Evolutionary conservation across 2,888 invertebrate species (phyloP).

Genomic region (Ornithoptera alexandrae): DNA sequence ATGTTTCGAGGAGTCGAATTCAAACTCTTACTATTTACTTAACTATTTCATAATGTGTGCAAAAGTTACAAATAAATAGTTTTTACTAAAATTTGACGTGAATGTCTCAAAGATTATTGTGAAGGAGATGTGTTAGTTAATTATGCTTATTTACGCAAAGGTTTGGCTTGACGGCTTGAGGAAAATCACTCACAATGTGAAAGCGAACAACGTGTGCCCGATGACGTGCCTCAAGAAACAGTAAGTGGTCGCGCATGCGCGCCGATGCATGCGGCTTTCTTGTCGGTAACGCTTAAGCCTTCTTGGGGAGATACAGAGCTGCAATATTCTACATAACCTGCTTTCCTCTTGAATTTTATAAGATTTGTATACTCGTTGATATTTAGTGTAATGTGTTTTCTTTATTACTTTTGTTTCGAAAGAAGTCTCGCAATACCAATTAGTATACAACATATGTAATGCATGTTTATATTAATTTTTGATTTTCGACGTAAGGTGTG

Average conservation of each 20-base stretch:
- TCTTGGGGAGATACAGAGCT: background rate
- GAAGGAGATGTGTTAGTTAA: background rate
- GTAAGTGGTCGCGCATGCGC: conserved; percentile 82
- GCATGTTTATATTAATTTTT: conserved; percentile 41
- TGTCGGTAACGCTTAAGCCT: conserved; percentile 4
- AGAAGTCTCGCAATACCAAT: background rate
- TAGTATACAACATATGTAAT: conserved; percentile 26
- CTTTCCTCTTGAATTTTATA: background rate
- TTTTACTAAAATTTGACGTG: too few relatives aligned
- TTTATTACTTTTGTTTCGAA: too few relatives aligned
- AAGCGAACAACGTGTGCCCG: conserved; percentile 99
- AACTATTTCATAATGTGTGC: too few relatives aligned
- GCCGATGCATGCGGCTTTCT: conserved; percentile 44
- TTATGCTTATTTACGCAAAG: conserved; percentile 73
- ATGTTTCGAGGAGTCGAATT: too few relatives aligned
- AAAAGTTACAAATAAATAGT: too few relatives aligned
- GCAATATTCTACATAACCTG: background rate
- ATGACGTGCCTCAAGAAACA: conserved; percentile 99
- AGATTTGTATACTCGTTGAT: conserved; percentile 3
- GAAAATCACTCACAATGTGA: conserved; percentile 98
- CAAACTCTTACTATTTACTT: too few relatives aligned
- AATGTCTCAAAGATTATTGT: too few relatives aligned
- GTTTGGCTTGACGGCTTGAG: conserved; percentile 97
- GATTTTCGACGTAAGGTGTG: conserved; percentile 85
- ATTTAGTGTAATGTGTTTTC: too few relatives aligned